A percentile compares a stretch with the other conserved stretches of the same genome.
Evolutionary conservation across 1,140 invertebrate genomes (phyloP).

Genomic region (Xylocopa sonorina): DNA sequence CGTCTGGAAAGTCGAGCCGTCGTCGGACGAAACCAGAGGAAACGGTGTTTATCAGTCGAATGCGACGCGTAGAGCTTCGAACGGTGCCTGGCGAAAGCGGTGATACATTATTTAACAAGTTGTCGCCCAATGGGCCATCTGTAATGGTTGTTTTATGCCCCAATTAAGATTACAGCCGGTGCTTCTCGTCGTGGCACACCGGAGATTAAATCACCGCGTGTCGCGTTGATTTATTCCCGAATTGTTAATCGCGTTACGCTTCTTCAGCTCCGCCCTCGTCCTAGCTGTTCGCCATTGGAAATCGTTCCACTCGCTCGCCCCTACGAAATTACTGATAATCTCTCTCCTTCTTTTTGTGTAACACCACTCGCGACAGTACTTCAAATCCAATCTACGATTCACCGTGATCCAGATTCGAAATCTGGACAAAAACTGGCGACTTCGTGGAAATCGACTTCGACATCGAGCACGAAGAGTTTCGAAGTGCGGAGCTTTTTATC

Average conservation of each 20-base stretch:
- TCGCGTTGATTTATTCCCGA: constrained; percentile 65
- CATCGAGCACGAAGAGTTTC: constrained; percentile 3
- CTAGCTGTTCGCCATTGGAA: not conserved
- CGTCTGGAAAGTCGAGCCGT: constrained; percentile 16
- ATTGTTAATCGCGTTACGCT: constrained; percentile 29
- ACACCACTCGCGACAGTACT: too few species aligned
- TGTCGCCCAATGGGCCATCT: constrained; percentile 78
- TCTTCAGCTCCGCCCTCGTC: not conserved
- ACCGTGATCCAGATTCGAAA: not conserved
- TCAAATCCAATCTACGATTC: too few species aligned
- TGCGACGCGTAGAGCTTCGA: constrained; percentile 24
- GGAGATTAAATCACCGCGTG: constrained; percentile 58
- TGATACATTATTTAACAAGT: constrained; percentile 74
- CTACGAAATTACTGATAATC: too few species aligned
- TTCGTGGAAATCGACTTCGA: not conserved
- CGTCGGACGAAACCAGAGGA: not conserved
- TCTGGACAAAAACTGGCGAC: not conserved
- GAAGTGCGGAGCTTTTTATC: constrained; percentile 26
- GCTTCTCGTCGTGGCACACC: constrained; percentile 62
- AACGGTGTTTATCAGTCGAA: constrained; percentile 49
- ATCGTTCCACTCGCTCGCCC: not conserved
- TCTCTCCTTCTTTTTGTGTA: too few species aligned
- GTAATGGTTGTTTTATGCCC: constrained; percentile 79
- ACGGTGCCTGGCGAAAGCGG: constrained; percentile 36
- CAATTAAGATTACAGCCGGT: constrained; percentile 76